These are phyloP conservation scores for Phrynosoma blainvillii DNA, from an alignment of 2,113 vertebrate genomes.

Conservation along the genomic window DNA sequence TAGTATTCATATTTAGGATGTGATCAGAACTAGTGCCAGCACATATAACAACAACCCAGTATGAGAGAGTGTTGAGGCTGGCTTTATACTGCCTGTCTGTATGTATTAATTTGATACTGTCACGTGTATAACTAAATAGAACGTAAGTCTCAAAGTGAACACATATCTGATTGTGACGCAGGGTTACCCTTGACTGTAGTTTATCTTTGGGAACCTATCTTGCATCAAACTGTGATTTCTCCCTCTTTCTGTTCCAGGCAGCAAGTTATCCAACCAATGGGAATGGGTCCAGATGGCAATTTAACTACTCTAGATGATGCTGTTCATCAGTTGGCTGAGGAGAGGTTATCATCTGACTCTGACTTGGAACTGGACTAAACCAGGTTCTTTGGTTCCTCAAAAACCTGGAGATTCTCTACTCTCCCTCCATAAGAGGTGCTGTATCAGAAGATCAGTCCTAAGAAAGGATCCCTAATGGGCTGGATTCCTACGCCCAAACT, in stretches of 20 bases:
- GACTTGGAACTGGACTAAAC: constrained; percentile 82
- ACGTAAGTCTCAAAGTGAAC: background rate
- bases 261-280: constrained; percentile 91
- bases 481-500: constrained; percentile 3
- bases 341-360: constrained; percentile 73
- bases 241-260: constrained; percentile 69
- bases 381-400: background rate
- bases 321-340: constrained; percentile 73
- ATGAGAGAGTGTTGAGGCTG: background rate
- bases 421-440: constrained; percentile 56
- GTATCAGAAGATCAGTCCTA: constrained; percentile 42
- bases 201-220: background rate
- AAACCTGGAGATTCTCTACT: constrained; percentile 15
- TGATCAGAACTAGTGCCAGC: background rate
- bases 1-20: too few species aligned
- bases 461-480: constrained; percentile 6
- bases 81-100: background rate
- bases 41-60: background rate
- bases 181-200: background rate
- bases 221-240: background rate
- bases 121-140: background rate
- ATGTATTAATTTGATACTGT: background rate
- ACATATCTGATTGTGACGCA: background rate
- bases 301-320: constrained; percentile 84
- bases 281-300: constrained; percentile 84